phyloP scores from a whole-genome alignment of 1,140 invertebrate genomes.

The Nomia melanderi region DNA sequence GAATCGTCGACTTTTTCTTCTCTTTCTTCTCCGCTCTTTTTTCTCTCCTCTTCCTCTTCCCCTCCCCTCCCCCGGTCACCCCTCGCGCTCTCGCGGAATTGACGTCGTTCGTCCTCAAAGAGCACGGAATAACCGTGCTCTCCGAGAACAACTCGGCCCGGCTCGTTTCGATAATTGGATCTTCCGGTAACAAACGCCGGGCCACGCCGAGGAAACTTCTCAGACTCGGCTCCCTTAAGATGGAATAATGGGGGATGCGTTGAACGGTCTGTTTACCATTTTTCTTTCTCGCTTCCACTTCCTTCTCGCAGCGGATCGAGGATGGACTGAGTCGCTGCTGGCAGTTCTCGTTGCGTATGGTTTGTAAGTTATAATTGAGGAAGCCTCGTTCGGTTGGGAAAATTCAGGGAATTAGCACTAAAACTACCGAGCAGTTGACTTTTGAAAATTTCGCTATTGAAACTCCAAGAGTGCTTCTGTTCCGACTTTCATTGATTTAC shows the following conservation, averaged over 20 bases:
- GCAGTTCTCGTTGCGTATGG: too few species aligned
- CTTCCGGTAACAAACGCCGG: background rate
- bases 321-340: too few species aligned
- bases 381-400: too few species aligned
- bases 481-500: too few species aligned
- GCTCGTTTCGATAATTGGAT: constrained; percentile 1
- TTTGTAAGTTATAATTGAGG: too few species aligned
- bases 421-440: too few species aligned
- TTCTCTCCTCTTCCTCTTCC: background rate
- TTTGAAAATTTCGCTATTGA: too few species aligned
- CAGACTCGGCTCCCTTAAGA: background rate
- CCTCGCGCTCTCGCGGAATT: background rate
- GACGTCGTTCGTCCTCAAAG: background rate
- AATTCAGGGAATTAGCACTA: too few species aligned
- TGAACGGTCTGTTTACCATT: background rate
- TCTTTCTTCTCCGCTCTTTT: background rate
- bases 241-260: background rate
- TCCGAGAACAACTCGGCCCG: background rate
- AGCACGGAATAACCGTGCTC: background rate
- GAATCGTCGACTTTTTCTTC: background rate
- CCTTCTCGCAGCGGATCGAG: too few species aligned
- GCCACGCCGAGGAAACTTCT: background rate
- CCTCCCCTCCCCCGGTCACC: too few species aligned
- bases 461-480: too few species aligned
- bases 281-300: background rate